A percentile compares a stretch with the other conserved stretches of the same genome.
Conservation (phyloP, 1,140 invertebrate species). For the Anastrepha ludens region DNA sequence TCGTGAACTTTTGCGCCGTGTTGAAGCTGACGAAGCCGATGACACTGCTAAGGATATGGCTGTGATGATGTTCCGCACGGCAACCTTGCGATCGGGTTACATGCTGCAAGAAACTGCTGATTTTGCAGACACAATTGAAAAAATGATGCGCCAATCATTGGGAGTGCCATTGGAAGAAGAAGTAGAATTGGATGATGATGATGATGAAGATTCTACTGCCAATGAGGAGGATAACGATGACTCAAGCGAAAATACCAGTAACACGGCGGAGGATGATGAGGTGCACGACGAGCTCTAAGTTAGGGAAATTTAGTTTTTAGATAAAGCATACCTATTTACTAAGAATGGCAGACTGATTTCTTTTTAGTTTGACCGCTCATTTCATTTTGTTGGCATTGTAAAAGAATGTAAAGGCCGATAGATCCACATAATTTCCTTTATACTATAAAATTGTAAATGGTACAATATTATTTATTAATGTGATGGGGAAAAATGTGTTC, state of each 20-base stretch:
- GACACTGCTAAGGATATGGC: conserved; percentile 90
- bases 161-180: conserved; percentile 87
- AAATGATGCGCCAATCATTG: conserved; percentile 87
- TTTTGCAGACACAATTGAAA: conserved; percentile 92
- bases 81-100: conserved; percentile 92
- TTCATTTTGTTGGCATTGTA: conserved; percentile 37
- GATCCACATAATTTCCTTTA: not conserved
- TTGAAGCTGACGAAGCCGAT: conserved; percentile 88
- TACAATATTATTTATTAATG: conserved; percentile 16
- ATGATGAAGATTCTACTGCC: conserved; percentile 74
- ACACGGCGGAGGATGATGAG: not conserved
- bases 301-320: conserved; percentile 61
- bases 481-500: not conserved
- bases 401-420: not conserved
- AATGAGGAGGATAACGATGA: conserved; percentile 70
- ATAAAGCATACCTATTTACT: conserved; percentile 58
- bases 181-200: conserved; percentile 76
- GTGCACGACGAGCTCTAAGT: conserved; percentile 35
- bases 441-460: not conserved
- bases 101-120: conserved; percentile 89
- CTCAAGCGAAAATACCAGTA: conserved; percentile 10
- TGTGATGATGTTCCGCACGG: conserved; percentile 93
- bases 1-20: conserved; percentile 89
- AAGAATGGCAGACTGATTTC: conserved; percentile 65
- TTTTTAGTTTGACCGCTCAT: conserved; percentile 41